Base-by-base conservation (phyloP, 1,140 invertebrate genomes). In the Drosophila grimshawi region DNA sequence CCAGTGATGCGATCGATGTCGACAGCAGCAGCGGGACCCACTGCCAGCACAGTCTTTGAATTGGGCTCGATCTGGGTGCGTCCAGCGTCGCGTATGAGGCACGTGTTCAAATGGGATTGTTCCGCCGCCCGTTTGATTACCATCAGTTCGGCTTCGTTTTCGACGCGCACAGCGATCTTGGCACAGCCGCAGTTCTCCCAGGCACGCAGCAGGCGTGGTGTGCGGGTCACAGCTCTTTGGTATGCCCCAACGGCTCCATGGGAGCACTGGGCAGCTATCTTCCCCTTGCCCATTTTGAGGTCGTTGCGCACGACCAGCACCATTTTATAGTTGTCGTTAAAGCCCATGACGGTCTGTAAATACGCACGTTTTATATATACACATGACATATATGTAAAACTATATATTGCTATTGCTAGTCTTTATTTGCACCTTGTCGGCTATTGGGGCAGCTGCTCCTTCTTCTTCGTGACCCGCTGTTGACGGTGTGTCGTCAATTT, bases 261-360 rank as follows among this genome's bases (percentile, higher is more conserved):
- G 46, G 96, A 95, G 94, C 97, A 98, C 92, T 98, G 98, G 3
- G 98, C 97, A 35, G 97, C 97, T 49, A 97, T 95, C 94, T 99
- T 99, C 10, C 98, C 98, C 49, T 98, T 98, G 19, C 96, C 95
- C 98, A 99, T 99, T 92, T 97, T 96, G 0, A 99, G 93, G 92
- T 99, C 98, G 89, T 95, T 97, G 88, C 97, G 94, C 2, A 98
- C 96, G 29, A 98, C 96, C 51, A 99, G 92, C 2, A 98, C 96
- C 92, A 99, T 93, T 94, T 98, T 98, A 67, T 95, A 95, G 82
- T 96, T 92, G 10, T 86, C 95, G 33, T 91, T 92, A 56, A 91
- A 86, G 53, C 92, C 71, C 56, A 57, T 65, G 90, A 19, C 19
- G 43, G 52, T 74, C 86, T 92, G 53, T 2, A 32, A 11, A 49